phyloP scores from a whole-genome alignment of 2,113 vertebrate genomes.

The Copsychus sechellarum region DNA sequence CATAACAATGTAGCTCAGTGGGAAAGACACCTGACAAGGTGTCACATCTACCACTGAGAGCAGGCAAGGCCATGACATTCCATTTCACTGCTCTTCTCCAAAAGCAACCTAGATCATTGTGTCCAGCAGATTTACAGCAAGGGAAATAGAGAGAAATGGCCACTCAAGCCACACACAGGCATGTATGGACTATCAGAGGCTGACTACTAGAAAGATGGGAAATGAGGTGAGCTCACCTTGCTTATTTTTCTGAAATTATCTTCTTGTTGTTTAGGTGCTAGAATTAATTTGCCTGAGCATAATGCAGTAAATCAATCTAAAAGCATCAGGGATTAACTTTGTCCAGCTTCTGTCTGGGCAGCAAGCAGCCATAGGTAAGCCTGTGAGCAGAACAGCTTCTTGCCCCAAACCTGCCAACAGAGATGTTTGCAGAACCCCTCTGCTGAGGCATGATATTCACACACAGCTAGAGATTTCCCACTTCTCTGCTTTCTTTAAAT shows the following conservation, averaged over 20 bases:
- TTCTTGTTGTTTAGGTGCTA: neutral
- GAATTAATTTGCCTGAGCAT: neutral
- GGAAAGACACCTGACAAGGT: neutral
- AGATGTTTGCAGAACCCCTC: neutral
- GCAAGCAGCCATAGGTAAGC: neutral
- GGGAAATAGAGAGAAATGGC: neutral
- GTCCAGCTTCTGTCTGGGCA: neutral
- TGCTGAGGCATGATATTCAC: neutral
- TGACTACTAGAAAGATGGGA: neutral
- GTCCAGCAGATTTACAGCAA: neutral
- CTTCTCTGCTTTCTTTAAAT: conserved; percentile 59
- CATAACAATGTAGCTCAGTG: neutral
- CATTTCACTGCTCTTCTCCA: neutral
- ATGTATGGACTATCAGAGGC: neutral
- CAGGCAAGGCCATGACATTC: neutral
- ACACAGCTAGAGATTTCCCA: conserved; percentile 1
- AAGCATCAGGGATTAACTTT: neutral
- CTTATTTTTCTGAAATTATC: neutral
- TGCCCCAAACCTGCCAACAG: neutral
- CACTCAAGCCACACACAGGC: neutral
- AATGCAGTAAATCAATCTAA: neutral
- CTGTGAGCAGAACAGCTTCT: neutral
- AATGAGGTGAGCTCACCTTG: neutral
- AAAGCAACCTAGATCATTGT: neutral
- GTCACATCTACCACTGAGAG: neutral